These are phyloP conservation scores for Drosophila eohydei DNA, from an alignment of 2,888 invertebrate genomes.

Conservation along the genomic window DNA sequence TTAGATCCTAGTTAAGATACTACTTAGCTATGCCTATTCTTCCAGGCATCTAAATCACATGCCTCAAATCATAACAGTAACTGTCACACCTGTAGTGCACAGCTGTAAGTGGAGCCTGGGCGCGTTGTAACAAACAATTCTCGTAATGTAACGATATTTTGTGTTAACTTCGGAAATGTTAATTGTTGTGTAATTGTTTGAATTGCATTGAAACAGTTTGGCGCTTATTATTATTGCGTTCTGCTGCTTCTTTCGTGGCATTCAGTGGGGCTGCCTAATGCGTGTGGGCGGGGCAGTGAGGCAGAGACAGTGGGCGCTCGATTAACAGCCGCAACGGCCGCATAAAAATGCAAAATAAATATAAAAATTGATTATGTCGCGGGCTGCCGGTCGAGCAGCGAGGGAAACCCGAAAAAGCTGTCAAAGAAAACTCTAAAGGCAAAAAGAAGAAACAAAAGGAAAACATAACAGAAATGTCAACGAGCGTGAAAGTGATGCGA, in stretches of 20 bases:
- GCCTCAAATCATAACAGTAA: background rate
- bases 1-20: no score
- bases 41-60: background rate
- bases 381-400: conserved; percentile 46
- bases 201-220: conserved; percentile 29
- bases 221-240: conserved; percentile 3
- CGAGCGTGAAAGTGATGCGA: conserved; percentile 69
- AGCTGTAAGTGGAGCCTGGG: no score
- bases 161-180: conserved; percentile 25
- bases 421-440: conserved; percentile 24
- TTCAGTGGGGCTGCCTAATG: conserved; percentile 31
- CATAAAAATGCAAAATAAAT: conserved; percentile 70
- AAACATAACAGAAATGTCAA: conserved; percentile 66
- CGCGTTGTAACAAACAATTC: no score
- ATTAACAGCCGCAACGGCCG: conserved; percentile 49
- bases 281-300: conserved; percentile 46
- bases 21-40: no score
- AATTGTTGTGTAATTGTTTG: conserved; percentile 46
- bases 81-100: background rate
- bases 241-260: conserved; percentile 12
- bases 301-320: conserved; percentile 42
- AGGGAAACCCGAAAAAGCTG: conserved; percentile 14
- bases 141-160: background rate
- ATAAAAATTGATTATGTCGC: conserved; percentile 75
- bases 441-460: conserved; percentile 32